Evolutionary conservation across 92 coral and sea anemone species (phyloP).

Genomic region (Meandrina meandrites): DNA sequence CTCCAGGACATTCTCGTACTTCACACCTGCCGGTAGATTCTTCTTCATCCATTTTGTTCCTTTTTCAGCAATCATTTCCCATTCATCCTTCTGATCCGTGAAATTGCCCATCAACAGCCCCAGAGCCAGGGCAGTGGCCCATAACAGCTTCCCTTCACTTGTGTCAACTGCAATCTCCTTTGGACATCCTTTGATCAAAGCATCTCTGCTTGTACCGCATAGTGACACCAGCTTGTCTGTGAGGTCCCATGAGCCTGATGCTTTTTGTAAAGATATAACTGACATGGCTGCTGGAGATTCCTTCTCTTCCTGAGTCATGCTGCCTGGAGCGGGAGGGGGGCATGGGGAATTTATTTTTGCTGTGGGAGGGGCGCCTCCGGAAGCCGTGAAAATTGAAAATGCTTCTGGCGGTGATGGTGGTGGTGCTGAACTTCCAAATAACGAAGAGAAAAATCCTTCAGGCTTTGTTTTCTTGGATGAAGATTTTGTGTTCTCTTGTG

Average conservation of each 20-base stretch:
- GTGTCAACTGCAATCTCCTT: constrained; percentile 25
- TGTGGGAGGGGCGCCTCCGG: too few relatives aligned
- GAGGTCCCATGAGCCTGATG: constrained; percentile 85
- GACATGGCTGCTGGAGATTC: constrained; percentile 7
- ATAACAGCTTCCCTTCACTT: constrained; percentile 52
- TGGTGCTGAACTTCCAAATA: not conserved
- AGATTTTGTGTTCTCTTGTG: not conserved
- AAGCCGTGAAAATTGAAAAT: too few relatives aligned
- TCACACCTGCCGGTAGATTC: constrained; percentile 39
- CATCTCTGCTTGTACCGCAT: constrained; percentile 17
- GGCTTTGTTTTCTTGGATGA: not conserved
- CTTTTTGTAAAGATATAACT: constrained; percentile 72
- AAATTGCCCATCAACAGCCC: constrained; percentile 52
- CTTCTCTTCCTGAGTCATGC: not conserved
- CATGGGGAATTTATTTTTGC: too few relatives aligned
- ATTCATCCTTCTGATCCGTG: constrained; percentile 59
- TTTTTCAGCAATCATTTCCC: constrained; percentile 78
- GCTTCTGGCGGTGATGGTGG: too few relatives aligned
- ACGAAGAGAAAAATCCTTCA: not conserved
- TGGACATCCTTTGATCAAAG: constrained; percentile 50
- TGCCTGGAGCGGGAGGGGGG: not conserved
- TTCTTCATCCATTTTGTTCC: constrained; percentile 70
- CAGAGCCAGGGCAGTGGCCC: constrained; percentile 86
- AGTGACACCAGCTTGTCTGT: constrained; percentile 41
- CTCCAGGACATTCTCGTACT: constrained; percentile 1